These are phyloP conservation scores for Proteles cristata DNA, from an alignment of 2,113 vertebrate species.

Conservation along the genomic window DNA sequence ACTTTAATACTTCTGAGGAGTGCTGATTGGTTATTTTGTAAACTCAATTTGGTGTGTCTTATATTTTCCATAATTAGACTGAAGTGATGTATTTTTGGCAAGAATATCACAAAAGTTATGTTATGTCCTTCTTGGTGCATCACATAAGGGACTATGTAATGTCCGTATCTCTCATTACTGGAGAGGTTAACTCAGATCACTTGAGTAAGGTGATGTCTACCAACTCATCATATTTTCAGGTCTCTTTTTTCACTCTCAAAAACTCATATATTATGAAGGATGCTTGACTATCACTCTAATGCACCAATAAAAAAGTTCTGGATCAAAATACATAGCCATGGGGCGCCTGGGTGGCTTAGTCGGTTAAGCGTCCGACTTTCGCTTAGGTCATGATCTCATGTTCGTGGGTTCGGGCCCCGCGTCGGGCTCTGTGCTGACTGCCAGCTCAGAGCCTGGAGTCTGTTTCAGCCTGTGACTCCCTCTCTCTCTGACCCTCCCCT, in stretches of 20 bases:
- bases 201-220: neutral
- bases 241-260: neutral
- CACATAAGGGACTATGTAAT: neutral
- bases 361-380: too few species aligned
- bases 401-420: too few species aligned
- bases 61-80: neutral
- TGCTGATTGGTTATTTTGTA: neutral
- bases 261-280: neutral
- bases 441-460: too few species aligned
- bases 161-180: neutral
- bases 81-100: neutral
- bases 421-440: too few species aligned
- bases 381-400: too few species aligned
- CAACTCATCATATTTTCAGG: neutral
- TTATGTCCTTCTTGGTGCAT: neutral
- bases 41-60: neutral
- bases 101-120: neutral
- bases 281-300: neutral
- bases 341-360: too few species aligned
- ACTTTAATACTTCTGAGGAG: neutral
- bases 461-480: too few species aligned
- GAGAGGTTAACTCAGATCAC: neutral
- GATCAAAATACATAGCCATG: neutral
- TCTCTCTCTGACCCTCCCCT: too few species aligned
- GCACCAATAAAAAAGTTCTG: neutral